These are phyloP conservation scores for Sminthurinus aureus DNA, from an alignment of 2,888 invertebrate genomes.

Conservation along the genomic window DNA sequence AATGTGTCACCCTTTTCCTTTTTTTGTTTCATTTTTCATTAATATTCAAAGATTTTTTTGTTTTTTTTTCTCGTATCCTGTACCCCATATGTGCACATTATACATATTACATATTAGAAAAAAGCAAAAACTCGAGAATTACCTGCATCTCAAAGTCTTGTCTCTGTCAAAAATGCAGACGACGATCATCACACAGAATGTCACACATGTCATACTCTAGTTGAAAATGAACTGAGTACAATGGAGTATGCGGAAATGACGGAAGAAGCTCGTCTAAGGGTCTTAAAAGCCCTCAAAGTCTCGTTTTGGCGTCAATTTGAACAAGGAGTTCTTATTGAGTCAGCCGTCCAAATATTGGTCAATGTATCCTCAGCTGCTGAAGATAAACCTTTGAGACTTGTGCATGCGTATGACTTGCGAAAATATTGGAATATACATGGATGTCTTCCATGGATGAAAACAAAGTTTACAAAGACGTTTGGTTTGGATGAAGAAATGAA, in stretches of 20 bases:
- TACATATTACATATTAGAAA: conserved; percentile 4
- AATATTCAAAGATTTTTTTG: background rate
- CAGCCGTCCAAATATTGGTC: conserved; percentile 67
- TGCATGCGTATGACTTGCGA: conserved; percentile 49
- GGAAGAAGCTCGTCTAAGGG: conserved; percentile 69
- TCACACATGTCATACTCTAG: conserved; percentile 50
- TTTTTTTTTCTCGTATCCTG: background rate
- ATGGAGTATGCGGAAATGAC: conserved; percentile 70
- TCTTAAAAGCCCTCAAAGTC: conserved; percentile 71
- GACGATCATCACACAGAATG: conserved; percentile 39
- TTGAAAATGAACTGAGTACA: conserved; percentile 69
- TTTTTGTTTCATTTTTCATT: background rate
- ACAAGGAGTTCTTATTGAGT: conserved; percentile 70
- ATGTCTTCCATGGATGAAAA: conserved; percentile 34
- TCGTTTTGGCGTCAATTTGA: conserved; percentile 73
- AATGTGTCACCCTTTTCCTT: no score
- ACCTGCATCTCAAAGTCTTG: conserved; percentile 30
- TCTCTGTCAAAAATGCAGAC: conserved; percentile 18
- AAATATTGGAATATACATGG: conserved; percentile 49
- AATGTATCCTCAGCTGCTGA: conserved; percentile 68
- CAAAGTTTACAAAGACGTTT: conserved; percentile 20
- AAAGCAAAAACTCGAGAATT: conserved; percentile 7
- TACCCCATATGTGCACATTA: background rate
- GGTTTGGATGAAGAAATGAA: conserved; percentile 33
- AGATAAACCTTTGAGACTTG: conserved; percentile 62